Base-by-base conservation (phyloP, 2,888 invertebrate species). In the Nycteola revayana region DNA sequence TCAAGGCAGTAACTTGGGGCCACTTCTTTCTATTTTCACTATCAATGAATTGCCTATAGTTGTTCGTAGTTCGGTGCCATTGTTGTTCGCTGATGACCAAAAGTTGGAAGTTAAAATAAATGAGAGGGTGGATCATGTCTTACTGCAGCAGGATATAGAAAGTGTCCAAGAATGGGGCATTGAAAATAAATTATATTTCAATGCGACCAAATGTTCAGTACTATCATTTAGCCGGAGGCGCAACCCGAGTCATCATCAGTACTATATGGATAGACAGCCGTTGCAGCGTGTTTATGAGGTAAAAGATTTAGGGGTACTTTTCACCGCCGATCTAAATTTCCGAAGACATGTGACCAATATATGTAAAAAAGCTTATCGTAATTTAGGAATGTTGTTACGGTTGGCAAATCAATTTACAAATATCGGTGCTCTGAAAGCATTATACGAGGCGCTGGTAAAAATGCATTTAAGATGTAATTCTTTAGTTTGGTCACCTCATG, bases 41-140 rank as follows among this genome's bases (percentile, higher is more conserved):
- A 14, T 32, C 3, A 32, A 37, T 18, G 25, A 32, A 11, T 2
- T 37, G 14, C 36, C 28, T n/a, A 7, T 6, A 0, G 11, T 27
- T 1, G 24, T 32, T 1, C 18, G n/a, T 1, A 3, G 25, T 1
- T 25, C 28, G 1, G 14, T 9, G 10, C 2, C 7, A 1, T 17
- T 37, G 6, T 14, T 37, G 4, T 37, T 37, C 20, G 37, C 37
- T 9, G 32, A 37, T 7, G 32, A 37, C 8, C n/a, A 32, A 3
- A 37, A 37, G 9, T 4, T 36, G 5, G 7, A 21, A 6, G 8
- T 9, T 1, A 2, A 20, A n/a, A 10, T 25, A 10, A 10, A 10
- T 3, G 2, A 7, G 1, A 3, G 3, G 7, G 7, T 1, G 1
- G 25, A 25, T 8, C 10, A 10, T 10, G 10, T 6, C 10, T 2